Evolutionary conservation across 2,797 vertebrate species (phyloP), one percentile per base, ranked within the genome.

Genomic region (Babyrousa celebensis): DNA sequence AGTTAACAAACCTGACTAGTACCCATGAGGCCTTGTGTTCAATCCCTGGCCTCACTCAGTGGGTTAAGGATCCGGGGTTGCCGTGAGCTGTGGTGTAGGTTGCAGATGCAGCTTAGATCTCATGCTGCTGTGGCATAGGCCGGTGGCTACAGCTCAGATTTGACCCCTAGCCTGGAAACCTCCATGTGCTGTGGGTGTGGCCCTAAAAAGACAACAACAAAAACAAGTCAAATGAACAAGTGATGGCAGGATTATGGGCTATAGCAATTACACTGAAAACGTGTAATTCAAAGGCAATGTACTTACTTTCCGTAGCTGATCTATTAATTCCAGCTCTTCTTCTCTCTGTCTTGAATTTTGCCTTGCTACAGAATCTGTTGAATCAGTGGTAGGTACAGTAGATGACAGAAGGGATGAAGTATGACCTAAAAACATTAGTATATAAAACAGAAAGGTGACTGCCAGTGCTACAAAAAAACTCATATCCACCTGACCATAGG

Each of bases 301-400:
- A 84, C 85, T 48, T 40, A 99, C 99, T 99, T 99, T 99, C 60
- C 99, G 98, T 1, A 99, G 99, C 88, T 99, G 99, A 86, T 99
- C 99, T 98, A 99, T 99, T 77, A 99, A 98, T 90, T 99, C 98
- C 27, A 99, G 98, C 40, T 99, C 99, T 89, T 99, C 99, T 96
- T 99, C 99, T 6, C 97, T 98, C 84, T 98, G 97, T 27, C 96
- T 98, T 91, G 97, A 98, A 97, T 90, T 99, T 23, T 98, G 98
- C 96, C 96, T 98, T 94, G 95, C 97, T 92, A 95, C 88, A 29
- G 95, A 54, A 70, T 98, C 98, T 97, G 95, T 58, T 85, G 98
- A 86, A 67, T 98, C 98, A 83, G 95, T 92, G 84, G 95, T 68
- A 91, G 97, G 91, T 96, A 90, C 91, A 96, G 98, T 90, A 95